phyloP scores from a whole-genome alignment of 2,113 vertebrate genomes.

The Clarias batrachus region DNA sequence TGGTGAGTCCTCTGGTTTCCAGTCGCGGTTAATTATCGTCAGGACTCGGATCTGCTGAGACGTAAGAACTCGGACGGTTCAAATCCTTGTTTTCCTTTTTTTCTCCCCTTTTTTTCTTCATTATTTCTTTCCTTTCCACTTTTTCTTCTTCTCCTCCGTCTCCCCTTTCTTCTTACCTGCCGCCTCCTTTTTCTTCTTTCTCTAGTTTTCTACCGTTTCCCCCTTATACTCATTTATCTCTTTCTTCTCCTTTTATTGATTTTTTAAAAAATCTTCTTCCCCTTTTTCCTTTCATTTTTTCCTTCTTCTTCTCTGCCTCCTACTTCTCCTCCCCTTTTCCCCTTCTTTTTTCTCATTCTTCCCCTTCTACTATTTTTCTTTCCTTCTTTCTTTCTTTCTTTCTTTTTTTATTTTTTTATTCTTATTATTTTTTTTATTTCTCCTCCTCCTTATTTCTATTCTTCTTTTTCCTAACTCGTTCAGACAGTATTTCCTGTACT shows the following conservation, averaged over 20 bases:
- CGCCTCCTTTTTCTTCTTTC: not conserved
- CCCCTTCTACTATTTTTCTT: not conserved
- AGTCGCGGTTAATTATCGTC: not conserved
- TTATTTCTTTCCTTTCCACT: not conserved
- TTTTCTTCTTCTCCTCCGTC: not conserved
- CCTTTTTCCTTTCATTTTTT: no score
- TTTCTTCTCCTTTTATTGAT: not conserved
- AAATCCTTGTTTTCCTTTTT: not conserved
- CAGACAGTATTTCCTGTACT: not conserved
- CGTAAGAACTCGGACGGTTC: no score
- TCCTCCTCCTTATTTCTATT: not conserved
- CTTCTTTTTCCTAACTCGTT: not conserved
- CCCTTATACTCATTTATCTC: not conserved
- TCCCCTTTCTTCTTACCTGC: not conserved
- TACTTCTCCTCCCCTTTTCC: no score
- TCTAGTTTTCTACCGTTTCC: not conserved
- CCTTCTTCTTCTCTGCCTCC: not conserved
- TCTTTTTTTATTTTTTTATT: no score
- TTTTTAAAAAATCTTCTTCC: not conserved
- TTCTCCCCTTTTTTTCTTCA: no score
- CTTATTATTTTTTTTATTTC: not conserved
- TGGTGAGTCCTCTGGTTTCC: constrained; percentile 76
- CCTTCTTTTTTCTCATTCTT: not conserved
- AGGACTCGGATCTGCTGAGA: no score
- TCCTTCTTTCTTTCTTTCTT: not conserved